These are phyloP conservation scores for Myotis pilosus DNA, from an alignment of 2,797 vertebrate genomes.

Conservation along the genomic window DNA sequence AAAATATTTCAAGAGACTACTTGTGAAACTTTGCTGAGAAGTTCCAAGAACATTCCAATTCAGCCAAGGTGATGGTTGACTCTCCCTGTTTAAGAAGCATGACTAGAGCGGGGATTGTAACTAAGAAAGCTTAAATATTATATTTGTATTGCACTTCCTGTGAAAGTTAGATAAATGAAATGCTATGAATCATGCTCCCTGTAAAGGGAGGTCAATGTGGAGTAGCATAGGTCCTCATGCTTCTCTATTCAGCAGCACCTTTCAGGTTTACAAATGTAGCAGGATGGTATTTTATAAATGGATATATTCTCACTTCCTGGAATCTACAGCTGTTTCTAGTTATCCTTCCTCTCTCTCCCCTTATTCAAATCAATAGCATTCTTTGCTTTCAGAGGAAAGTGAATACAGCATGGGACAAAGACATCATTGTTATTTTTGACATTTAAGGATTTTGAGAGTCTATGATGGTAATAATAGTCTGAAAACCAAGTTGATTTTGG, in stretches of 20 bases:
- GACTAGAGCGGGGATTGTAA: background rate
- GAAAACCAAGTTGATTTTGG: slow-evolving; percentile 42
- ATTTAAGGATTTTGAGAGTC: background rate
- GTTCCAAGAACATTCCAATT: background rate
- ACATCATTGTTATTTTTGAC: background rate
- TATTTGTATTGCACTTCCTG: background rate
- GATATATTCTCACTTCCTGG: background rate
- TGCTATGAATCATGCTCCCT: background rate
- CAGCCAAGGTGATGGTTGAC: background rate
- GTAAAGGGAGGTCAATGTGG: background rate
- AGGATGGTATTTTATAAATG: background rate
- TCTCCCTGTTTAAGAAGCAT: background rate
- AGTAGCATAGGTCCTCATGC: fast-evolving
- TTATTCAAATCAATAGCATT: background rate
- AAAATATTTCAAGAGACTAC: background rate
- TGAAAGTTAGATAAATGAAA: background rate
- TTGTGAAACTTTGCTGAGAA: background rate
- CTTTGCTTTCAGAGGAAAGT: background rate
- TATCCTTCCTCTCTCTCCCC: background rate
- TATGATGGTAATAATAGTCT: background rate
- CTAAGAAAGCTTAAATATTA: background rate
- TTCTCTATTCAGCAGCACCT: background rate
- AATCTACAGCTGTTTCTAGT: slow-evolving; percentile 1
- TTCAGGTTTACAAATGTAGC: background rate
- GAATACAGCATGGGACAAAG: background rate